phyloP scores from a whole-genome alignment of 2,113 vertebrate genomes.

The Sylvicapra grimmia region DNA sequence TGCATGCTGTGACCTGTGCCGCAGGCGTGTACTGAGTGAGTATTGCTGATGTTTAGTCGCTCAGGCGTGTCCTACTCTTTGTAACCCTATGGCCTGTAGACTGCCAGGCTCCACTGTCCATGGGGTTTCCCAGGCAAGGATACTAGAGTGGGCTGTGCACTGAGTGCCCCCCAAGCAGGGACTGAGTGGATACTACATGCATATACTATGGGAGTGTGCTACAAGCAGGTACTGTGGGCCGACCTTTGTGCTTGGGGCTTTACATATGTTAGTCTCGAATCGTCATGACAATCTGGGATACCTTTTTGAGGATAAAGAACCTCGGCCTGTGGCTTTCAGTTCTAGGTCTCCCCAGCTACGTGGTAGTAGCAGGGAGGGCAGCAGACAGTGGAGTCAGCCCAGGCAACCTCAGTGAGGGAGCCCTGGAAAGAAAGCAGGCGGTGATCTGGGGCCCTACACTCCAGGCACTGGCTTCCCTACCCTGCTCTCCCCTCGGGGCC shows the following conservation, averaged over 20 bases:
- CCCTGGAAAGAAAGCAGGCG: neutral
- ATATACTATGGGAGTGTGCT: accelerated
- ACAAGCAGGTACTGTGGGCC: no score
- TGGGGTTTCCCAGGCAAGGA: neutral
- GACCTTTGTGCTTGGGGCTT: neutral
- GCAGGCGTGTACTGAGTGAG: accelerated
- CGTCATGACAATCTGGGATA: neutral
- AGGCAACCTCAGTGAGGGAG: neutral
- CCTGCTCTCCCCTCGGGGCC: neutral
- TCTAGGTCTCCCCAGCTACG: neutral
- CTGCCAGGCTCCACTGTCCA: neutral
- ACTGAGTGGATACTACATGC: neutral
- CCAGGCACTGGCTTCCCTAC: neutral
- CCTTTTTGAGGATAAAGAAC: neutral
- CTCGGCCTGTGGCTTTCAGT: neutral
- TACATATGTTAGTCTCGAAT: neutral
- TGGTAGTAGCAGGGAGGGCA: neutral
- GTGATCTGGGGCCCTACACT: neutral
- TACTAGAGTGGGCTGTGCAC: neutral
- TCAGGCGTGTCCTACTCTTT: neutral
- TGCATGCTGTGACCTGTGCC: accelerated
- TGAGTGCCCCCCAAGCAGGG: neutral
- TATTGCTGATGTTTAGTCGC: neutral
- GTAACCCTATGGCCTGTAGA: neutral
- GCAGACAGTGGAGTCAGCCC: neutral